A percentile compares a stretch with the other conserved stretches of the same genome.
Evolutionary conservation across 2,113 vertebrate genomes (phyloP).

Genomic region (Empidonax traillii): DNA sequence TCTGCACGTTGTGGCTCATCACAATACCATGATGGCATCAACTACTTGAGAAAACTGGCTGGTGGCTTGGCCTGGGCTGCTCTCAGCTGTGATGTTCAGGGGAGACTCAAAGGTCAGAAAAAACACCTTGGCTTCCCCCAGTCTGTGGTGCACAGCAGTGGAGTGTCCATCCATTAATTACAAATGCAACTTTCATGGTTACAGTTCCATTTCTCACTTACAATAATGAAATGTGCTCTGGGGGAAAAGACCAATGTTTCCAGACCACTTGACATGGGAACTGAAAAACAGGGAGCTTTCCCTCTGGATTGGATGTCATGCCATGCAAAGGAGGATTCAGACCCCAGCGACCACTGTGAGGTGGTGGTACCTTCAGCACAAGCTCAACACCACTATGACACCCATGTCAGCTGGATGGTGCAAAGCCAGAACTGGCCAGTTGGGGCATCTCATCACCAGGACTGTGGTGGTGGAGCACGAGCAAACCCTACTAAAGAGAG

Average conservation of each 20-base stretch:
- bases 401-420: accelerated
- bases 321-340: background rate
- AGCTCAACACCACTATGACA: background rate
- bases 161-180: background rate
- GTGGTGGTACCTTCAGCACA: background rate
- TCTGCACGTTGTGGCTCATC: background rate
- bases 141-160: accelerated
- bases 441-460: background rate
- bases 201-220: background rate
- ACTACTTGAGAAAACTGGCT: background rate
- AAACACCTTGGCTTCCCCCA: background rate
- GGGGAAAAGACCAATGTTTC: background rate
- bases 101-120: background rate
- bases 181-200: background rate
- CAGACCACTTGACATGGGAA: background rate
- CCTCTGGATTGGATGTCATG: background rate
- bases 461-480: background rate
- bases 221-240: background rate
- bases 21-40: accelerated
- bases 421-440: background rate
- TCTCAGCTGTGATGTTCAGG: background rate
- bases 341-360: background rate
- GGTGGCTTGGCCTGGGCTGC: background rate
- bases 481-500: background rate
- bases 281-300: background rate